These are phyloP conservation scores for Zaprionus camerounensis DNA, from an alignment of 1,140 invertebrate species.

Conservation along the genomic window DNA sequence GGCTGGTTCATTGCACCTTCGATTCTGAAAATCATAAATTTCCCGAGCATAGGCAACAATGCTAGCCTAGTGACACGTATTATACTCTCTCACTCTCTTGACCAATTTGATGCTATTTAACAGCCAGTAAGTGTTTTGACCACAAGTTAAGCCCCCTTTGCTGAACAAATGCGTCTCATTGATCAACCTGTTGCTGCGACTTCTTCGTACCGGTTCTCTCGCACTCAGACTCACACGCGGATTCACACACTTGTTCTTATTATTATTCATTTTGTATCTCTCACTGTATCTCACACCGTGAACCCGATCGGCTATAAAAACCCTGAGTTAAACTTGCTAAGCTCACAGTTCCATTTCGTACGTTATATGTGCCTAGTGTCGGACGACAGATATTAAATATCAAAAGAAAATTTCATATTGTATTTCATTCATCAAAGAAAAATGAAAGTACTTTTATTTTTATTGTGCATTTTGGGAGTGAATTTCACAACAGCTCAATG, in stretches of 20 bases:
- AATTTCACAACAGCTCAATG: constrained; percentile 37
- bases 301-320: constrained; percentile 42
- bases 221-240: not conserved
- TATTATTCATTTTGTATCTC: not conserved
- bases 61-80: constrained; percentile 62
- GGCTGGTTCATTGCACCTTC: constrained; percentile 49
- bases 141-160: constrained; percentile 39
- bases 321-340: not conserved
- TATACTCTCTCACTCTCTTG: not conserved
- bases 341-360: constrained; percentile 38
- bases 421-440: not conserved
- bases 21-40: constrained; percentile 10
- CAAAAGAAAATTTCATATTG: not conserved
- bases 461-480: constrained; percentile 39
- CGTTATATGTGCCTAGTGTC: constrained; percentile 7
- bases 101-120: not conserved
- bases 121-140: constrained; percentile 32
- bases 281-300: not conserved
- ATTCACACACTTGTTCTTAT: constrained; percentile 23
- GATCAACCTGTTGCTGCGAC: constrained; percentile 24
- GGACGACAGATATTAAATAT: not conserved
- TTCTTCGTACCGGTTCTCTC: constrained; percentile 43
- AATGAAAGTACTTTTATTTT: constrained; percentile 39
- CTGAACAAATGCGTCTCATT: constrained; percentile 22
- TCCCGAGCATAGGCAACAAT: constrained; percentile 25